Conservation (phyloP, 30 jellyfish, hydroid and myxozoan species). For the Turritopsis dohrnii region DNA sequence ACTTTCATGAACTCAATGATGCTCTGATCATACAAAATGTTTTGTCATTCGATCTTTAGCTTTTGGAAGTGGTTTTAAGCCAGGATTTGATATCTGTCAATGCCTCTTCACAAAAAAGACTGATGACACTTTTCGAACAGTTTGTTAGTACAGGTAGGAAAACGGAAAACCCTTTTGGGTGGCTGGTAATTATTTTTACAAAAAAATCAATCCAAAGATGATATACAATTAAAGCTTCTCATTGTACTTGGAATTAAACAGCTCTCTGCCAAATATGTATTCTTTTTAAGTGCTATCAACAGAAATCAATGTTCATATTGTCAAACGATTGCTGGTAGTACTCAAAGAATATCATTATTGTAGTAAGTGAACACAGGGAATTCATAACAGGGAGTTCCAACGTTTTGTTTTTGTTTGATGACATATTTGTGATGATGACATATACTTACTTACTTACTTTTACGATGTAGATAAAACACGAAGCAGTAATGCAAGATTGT, state of each 20-base stretch:
- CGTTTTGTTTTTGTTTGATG: no score
- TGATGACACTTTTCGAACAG: slow-evolving; percentile 26
- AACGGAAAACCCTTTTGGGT: not conserved
- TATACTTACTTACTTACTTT: no score
- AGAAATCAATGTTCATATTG: slow-evolving; percentile 36
- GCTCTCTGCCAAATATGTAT: not conserved
- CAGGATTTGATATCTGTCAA: slow-evolving; percentile 38
- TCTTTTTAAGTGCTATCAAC: slow-evolving; percentile 23
- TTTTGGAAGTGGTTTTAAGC: slow-evolving; percentile 39
- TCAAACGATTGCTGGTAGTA: slow-evolving; percentile 21
- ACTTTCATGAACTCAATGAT: no score
- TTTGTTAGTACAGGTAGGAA: slow-evolving; percentile 39
- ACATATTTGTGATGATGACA: no score
- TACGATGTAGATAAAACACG: not conserved
- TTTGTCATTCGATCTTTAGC: slow-evolving; percentile 7
- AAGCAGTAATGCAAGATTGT: not conserved
- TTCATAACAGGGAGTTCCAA: no score
- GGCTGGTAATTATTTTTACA: no score
- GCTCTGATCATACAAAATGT: no score
- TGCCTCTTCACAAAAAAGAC: slow-evolving; percentile 39
- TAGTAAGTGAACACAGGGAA: no score
- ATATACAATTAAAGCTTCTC: no score
- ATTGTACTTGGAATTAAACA: no score
- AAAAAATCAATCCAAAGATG: no score
- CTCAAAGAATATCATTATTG: slow-evolving; percentile 23